phyloP scores from a whole-genome alignment of 2,797 vertebrate species.

The Urophycis tenuis region DNA sequence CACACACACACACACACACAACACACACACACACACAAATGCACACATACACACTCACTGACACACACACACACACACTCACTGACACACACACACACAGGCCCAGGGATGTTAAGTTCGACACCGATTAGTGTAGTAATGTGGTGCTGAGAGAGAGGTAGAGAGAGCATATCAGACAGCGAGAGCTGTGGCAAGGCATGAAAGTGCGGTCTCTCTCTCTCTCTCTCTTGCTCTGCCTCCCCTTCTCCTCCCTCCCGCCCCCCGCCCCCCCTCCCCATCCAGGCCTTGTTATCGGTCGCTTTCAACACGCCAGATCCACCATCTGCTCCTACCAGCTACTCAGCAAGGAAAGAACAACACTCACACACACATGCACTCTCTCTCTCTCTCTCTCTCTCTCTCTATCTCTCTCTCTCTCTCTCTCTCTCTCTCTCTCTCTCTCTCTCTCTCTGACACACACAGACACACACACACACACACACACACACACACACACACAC shows the following conservation, averaged over 20 bases:
- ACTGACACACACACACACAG: not conserved
- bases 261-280: not conserved
- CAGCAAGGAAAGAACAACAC: not conserved
- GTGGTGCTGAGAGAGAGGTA: not conserved
- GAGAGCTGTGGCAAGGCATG: not conserved
- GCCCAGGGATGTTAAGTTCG: no score
- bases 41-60: no score
- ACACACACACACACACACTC: no score
- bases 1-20: not conserved
- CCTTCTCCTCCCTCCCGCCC: not conserved
- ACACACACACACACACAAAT: not conserved
- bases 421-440: slow-evolving; percentile 2
- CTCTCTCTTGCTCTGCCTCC: not conserved
- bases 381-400: slow-evolving; percentile 24
- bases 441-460: slow-evolving; percentile 10
- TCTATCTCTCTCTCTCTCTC: not conserved
- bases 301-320: not conserved
- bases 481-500: not conserved
- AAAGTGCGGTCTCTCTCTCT: not conserved
- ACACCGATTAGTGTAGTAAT: not conserved
- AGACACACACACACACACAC: not conserved
- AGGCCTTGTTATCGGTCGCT: not conserved
- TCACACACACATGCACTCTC: slow-evolving; percentile 5
- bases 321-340: not conserved
- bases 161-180: not conserved